Conservation (phyloP, 2,113 vertebrate genomes). For the Xenopus laevis region DNA sequence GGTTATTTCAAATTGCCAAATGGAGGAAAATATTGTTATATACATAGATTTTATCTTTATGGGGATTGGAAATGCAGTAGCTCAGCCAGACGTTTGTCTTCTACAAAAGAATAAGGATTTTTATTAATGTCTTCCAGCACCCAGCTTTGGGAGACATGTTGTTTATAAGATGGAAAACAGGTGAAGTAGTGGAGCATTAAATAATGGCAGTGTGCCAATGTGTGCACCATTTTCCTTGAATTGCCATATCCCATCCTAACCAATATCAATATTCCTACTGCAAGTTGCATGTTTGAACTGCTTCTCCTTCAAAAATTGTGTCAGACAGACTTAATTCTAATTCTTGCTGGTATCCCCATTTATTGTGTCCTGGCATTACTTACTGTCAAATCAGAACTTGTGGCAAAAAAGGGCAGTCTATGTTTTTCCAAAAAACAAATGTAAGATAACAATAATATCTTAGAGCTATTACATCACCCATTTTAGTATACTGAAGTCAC, state of each 20-base stretch:
- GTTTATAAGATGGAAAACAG: constrained; percentile 14
- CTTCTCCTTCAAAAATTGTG: background rate
- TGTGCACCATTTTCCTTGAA: constrained; percentile 3
- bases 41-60: constrained; percentile 11
- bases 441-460: too few relatives aligned
- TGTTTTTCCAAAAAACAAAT: too few relatives aligned
- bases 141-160: constrained; percentile 25
- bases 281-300: too few relatives aligned
- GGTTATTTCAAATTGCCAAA: constrained; percentile 19
- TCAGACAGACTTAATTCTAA: background rate
- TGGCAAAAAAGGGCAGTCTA: too few relatives aligned
- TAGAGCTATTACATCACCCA: too few relatives aligned
- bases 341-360: too few relatives aligned
- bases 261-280: background rate
- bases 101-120: constrained; percentile 1
- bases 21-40: constrained; percentile 15
- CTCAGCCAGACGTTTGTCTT: background rate
- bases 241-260: background rate
- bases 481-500: too few relatives aligned
- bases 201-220: constrained; percentile 12
- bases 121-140: constrained; percentile 33
- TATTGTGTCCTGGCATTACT: too few relatives aligned
- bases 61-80: constrained; percentile 26
- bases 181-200: constrained; percentile 11
- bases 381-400: too few relatives aligned